A percentile compares a stretch with the other conserved stretches of the same genome.
Conservation (phyloP, 2,113 vertebrate genomes). For the Ictidomys tridecemlineatus region DNA sequence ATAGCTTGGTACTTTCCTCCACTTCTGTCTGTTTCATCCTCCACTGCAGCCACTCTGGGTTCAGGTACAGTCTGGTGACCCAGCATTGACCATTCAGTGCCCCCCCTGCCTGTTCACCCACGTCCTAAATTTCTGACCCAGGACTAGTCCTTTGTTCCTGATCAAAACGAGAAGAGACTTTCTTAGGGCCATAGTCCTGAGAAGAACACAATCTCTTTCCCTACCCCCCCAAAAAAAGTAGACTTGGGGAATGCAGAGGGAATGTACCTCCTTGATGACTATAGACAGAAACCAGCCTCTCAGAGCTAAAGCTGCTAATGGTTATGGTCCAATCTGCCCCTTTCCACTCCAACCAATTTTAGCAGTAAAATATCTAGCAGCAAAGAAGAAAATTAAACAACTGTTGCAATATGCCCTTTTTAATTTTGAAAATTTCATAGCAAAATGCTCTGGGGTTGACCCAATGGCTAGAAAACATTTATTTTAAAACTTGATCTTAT, state of each 20-base stretch:
- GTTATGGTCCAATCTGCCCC: background rate
- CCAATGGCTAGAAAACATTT: constrained; percentile 54
- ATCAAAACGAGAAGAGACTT: constrained; percentile 24
- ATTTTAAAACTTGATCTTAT: constrained; percentile 57
- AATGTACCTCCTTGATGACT: background rate
- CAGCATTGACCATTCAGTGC: background rate
- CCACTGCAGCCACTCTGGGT: background rate
- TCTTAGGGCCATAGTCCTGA: background rate
- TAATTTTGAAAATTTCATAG: constrained; percentile 61
- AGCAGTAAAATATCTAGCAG: constrained; percentile 42
- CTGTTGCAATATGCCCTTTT: constrained; percentile 36
- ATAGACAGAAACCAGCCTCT: background rate
- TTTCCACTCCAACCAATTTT: background rate
- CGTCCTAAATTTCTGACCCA: background rate
- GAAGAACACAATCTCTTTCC: background rate
- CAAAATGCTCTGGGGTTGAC: constrained; percentile 37
- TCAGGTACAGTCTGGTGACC: background rate
- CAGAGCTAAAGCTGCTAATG: background rate
- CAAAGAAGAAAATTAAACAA: constrained; percentile 47
- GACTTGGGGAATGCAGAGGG: too few species aligned
- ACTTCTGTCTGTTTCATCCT: background rate
- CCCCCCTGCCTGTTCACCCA: background rate
- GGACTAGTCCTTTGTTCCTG: background rate
- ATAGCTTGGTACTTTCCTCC: background rate
- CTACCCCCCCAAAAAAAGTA: background rate